phyloP scores from a whole-genome alignment of 2,113 vertebrate genomes.

The Microcebus tavaratra region DNA sequence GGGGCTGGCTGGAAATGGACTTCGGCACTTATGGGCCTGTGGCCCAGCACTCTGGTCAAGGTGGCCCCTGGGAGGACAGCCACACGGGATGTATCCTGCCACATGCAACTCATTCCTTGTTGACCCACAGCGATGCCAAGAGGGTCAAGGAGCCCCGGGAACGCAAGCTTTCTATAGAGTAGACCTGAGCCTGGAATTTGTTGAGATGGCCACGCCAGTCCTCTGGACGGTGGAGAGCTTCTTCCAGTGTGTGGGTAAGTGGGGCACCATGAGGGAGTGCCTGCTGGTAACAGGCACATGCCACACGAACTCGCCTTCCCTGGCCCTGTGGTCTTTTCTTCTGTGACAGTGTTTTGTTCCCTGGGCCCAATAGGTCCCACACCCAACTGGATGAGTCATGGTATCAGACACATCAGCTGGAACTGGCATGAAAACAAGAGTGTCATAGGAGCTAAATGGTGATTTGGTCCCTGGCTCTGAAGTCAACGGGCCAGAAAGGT shows the following conservation, averaged over 20 bases:
- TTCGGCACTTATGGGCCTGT: not conserved
- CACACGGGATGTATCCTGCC: not conserved
- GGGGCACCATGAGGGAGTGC: not conserved
- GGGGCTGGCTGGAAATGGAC: not conserved
- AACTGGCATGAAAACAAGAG: not conserved
- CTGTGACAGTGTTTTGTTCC: not conserved
- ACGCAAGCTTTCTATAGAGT: constrained; percentile 80
- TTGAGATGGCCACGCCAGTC: constrained; percentile 81
- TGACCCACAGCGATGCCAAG: not conserved
- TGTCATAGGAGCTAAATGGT: accelerated
- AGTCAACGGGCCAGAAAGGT: not conserved
- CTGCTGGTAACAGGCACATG: accelerated
- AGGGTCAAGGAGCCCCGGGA: constrained; percentile 24
- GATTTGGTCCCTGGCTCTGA: not conserved
- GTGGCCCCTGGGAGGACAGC: too few relatives aligned
- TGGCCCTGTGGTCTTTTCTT: not conserved
- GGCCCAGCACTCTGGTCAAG: not conserved
- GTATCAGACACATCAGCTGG: not conserved
- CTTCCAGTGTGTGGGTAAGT: constrained; percentile 82
- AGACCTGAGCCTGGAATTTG: constrained; percentile 83
- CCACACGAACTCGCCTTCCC: not conserved
- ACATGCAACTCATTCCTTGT: accelerated
- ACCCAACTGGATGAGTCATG: accelerated
- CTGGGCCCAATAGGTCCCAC: not conserved
- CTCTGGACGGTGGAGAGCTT: constrained; percentile 85